phyloP scores from a whole-genome alignment of 2,113 vertebrate species.

The Barnardius zonarius region DNA sequence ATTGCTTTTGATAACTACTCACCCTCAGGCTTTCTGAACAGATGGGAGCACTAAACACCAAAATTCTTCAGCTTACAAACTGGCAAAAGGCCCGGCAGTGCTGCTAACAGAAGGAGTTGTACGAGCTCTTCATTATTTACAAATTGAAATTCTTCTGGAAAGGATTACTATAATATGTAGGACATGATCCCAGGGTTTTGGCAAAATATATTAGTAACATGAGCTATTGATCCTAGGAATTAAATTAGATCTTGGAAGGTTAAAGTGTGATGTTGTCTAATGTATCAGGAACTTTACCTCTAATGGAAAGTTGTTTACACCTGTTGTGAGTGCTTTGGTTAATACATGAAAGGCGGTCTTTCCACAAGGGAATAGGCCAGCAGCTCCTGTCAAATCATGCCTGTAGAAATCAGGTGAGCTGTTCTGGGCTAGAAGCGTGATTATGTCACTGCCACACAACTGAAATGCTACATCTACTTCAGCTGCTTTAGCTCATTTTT shows the following conservation, averaged over 20 bases:
- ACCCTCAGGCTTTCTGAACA: slow-evolving; percentile 58
- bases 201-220: slow-evolving; percentile 55
- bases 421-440: fast-evolving
- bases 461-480: not conserved
- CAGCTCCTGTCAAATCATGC: not conserved
- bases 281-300: slow-evolving; percentile 27
- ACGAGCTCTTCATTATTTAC: slow-evolving; percentile 65
- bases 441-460: not conserved
- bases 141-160: slow-evolving; percentile 69
- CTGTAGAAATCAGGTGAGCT: not conserved
- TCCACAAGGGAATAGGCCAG: not conserved
- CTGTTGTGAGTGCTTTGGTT: slow-evolving; percentile 6
- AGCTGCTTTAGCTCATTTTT: not conserved
- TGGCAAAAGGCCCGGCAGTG: slow-evolving; percentile 52
- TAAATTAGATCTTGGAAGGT: slow-evolving; percentile 56
- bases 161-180: slow-evolving; percentile 65
- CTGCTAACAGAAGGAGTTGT: slow-evolving; percentile 63
- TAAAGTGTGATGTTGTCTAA: slow-evolving; percentile 64
- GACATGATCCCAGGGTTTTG: slow-evolving; percentile 67
- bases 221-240: slow-evolving; percentile 61
- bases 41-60: slow-evolving; percentile 70
- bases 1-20: slow-evolving; percentile 65
- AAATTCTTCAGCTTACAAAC: slow-evolving; percentile 66
- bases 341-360: not conserved
- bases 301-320: slow-evolving; percentile 59